Percentiles rank a stretch among this genome's conserved stretches.
phyloP scores from a whole-genome alignment of 2,113 vertebrate genomes.

The Haemorhous mexicanus region DNA sequence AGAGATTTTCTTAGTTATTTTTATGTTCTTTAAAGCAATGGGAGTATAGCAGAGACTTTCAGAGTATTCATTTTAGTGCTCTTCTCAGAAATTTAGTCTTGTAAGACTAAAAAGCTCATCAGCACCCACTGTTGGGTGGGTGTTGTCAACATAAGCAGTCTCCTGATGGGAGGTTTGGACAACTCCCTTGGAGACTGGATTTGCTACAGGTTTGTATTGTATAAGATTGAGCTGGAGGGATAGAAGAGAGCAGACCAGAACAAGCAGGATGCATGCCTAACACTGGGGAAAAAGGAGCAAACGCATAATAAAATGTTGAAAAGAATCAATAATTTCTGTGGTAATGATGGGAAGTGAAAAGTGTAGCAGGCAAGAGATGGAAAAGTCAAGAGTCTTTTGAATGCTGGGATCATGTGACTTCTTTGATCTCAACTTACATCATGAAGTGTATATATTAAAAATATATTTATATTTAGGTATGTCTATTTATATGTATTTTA shows the following conservation, averaged over 20 bases:
- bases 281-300: background rate
- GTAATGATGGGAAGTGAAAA: background rate
- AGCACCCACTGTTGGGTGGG: background rate
- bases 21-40: slow-evolving; percentile 4
- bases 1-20: slow-evolving; percentile 19
- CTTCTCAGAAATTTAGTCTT: background rate
- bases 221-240: background rate
- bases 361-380: background rate
- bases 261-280: background rate
- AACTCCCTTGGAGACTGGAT: background rate
- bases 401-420: background rate
- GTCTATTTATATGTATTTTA: background rate
- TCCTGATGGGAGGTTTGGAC: background rate
- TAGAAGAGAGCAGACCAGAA: background rate
- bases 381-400: background rate
- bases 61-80: background rate
- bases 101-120: background rate
- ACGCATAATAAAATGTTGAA: background rate
- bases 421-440: background rate
- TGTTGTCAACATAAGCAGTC: background rate
- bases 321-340: background rate
- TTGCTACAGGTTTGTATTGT: background rate
- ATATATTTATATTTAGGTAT: background rate
- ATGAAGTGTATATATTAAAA: background rate
- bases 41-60: background rate